Base-by-base conservation (phyloP, 2,797 vertebrate species). In the Phrynocephalus forsythii region DNA sequence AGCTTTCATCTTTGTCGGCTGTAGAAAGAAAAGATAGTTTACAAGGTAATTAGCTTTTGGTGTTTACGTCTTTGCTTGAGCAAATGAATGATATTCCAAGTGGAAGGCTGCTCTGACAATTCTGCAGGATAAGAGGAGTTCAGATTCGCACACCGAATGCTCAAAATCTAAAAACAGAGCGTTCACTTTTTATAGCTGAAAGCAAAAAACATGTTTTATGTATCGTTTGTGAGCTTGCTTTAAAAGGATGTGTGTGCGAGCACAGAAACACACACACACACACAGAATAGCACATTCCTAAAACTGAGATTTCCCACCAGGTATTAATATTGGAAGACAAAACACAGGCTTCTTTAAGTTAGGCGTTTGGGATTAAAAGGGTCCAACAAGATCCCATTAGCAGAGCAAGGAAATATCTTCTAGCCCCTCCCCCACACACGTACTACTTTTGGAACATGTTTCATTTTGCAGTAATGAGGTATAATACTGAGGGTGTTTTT, bases 41-140 rank as follows among this genome's bases (percentile, higher is more conserved):
- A 91, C 66, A 86, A 90, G 94, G 87, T 95, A 95, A 94, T 67
- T 66, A 94, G 88, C 77, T 88, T 92, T 90, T 91, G 79, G 66
- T 94, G 71, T 91, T 93, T 89, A 87, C 83, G 90, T 67, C 52
- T 18, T 82, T 80, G 84, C 73, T 91, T 82, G 89, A 91, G 85
- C 84, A 94, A 93, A 94, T 93, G 90, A 93, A 94, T 63, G 33
- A 91, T 84, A 92, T n/a, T 87, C 85, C 79, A 88, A 63, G 68
- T 75, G 67, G 52, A 67, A 77, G 24, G 80, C 60, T 86, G 80
- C 60, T 86, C 89, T 91, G 93, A 92, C 69, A 94, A 67, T 52
- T 81, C 44, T 81, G 60, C 20, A 90, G 91, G 86, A 92, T 92
- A 87, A 91, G 87, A 87, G 93, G 93, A 83, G 68, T 3, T 77